These are phyloP conservation scores for Latrodectus hesperus DNA, from an alignment of 2,888 invertebrate genomes.

Conservation along the genomic window DNA sequence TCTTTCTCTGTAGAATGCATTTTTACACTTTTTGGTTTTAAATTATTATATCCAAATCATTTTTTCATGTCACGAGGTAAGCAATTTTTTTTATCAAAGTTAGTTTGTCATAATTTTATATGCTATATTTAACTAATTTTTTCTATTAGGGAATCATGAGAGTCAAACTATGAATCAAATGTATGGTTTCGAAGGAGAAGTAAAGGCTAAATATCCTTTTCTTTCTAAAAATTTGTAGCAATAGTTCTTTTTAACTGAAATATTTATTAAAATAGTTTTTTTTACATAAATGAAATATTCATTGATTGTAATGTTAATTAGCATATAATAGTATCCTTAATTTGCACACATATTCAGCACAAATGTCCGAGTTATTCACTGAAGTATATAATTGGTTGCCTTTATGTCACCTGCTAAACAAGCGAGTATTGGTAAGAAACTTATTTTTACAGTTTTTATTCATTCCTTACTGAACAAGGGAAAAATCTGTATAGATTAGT, in stretches of 20 bases:
- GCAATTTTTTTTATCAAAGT: constrained; percentile 71
- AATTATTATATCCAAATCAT: constrained; percentile 94
- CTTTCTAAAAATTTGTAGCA: not conserved
- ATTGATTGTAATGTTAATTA: not conserved
- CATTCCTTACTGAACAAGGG: too few relatives aligned
- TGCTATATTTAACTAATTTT: not conserved
- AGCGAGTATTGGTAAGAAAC: constrained; percentile 81
- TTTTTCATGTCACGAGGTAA: constrained; percentile 98
- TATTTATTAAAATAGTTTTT: too few relatives aligned
- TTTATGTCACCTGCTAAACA: constrained; percentile 94
- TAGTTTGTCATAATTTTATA: not conserved
- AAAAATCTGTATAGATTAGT: not conserved
- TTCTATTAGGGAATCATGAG: constrained; percentile 92
- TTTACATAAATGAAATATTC: too few relatives aligned
- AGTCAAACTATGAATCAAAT: constrained; percentile 99
- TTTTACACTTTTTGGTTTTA: constrained; percentile 96
- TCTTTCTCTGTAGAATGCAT: constrained; percentile 99
- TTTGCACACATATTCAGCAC: constrained; percentile 80
- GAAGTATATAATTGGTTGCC: constrained; percentile 99
- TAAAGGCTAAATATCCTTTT: constrained; percentile 87
- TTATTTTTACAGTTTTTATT: not conserved
- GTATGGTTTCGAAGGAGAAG: constrained; percentile 99
- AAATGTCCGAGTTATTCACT: constrained; percentile 98
- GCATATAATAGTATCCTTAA: constrained; percentile 67
- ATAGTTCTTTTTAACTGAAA: too few relatives aligned